Evolutionary conservation across 2,113 vertebrate genomes (phyloP), one percentile per base, ranked within the genome.

Genomic region (Cisticola juncidis): DNA sequence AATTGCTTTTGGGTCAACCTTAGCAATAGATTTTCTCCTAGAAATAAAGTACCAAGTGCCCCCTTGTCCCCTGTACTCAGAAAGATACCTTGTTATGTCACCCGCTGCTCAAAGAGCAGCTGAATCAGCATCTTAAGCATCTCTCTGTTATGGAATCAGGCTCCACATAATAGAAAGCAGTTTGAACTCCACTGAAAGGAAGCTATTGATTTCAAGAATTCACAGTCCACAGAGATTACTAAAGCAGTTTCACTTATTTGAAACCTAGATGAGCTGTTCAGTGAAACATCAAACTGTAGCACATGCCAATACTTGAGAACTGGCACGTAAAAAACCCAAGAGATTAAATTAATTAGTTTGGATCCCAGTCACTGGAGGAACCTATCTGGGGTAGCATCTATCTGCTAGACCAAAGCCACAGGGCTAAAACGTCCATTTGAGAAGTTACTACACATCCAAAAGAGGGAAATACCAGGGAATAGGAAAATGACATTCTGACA

Each of bases 161-260:
- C 62, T 91, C 54, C 68, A 80, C 54, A 66, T 79, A 93, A 94
- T 28, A 90, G 90, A 92, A 82, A 85, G 81, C 78, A 91, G 78
- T 88, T 92, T 93, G 77, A 93, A 56, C 45, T 72, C 54, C 0
- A 1, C 58, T 86, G 88, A 92, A 94, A 77, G 74, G 47, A 73
- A 95, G 71, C 35, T 92, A 90, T 92, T 86, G 92, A 93, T 96
- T 96, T 73, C 47, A 79, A 58, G 54, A 79, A 88, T 40, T 77
- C 85, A 36, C 33, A 78, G 82, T 56, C 85, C 65, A 38, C 76
- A 1, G 29, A 93, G 90, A 80, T 45, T 77, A 31, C 76, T 81
- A 58, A 80, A 81, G 69, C 44, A 35, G 56, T 70, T 94, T 72
- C 87, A 62, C 62, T 72, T 58, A 44, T 45, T 66, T 72, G 70